phyloP scores from a whole-genome alignment of 2,888 invertebrate species.

The Aspidiotus rigidus region DNA sequence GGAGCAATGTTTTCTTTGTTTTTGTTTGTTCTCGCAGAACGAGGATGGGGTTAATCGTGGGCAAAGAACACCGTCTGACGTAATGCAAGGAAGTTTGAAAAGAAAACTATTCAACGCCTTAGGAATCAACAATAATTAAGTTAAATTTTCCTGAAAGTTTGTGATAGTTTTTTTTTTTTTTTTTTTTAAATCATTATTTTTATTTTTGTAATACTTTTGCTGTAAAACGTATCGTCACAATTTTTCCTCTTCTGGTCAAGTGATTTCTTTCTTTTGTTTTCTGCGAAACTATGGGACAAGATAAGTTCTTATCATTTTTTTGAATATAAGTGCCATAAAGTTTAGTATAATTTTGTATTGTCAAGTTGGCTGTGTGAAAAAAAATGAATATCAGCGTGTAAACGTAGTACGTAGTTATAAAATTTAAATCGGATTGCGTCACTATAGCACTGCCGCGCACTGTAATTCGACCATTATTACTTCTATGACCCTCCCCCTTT shows the following conservation, averaged over 20 bases:
- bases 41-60: constrained; percentile 41
- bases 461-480: too few relatives aligned
- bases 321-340: not conserved
- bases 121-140: constrained; percentile 49
- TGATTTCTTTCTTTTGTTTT: not conserved
- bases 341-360: constrained; percentile 2
- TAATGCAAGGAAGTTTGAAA: constrained; percentile 61
- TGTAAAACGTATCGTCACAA: too few relatives aligned
- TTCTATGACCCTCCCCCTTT: too few relatives aligned
- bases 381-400: not conserved
- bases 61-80: constrained; percentile 32
- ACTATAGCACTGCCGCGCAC: too few relatives aligned
- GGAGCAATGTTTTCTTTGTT: too few relatives aligned
- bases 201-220: not conserved
- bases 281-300: not conserved
- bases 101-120: constrained; percentile 77
- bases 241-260: too few relatives aligned
- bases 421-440: too few relatives aligned
- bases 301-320: not conserved
- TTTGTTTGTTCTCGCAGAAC: constrained; percentile 37
- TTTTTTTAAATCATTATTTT: not conserved
- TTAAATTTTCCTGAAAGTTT: not conserved
- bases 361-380: constrained; percentile 1
- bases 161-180: constrained; percentile 15
- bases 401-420: too few relatives aligned